These are phyloP conservation scores for Cyclophora punctaria DNA, from an alignment of 2,888 invertebrate genomes.

Conservation along the genomic window DNA sequence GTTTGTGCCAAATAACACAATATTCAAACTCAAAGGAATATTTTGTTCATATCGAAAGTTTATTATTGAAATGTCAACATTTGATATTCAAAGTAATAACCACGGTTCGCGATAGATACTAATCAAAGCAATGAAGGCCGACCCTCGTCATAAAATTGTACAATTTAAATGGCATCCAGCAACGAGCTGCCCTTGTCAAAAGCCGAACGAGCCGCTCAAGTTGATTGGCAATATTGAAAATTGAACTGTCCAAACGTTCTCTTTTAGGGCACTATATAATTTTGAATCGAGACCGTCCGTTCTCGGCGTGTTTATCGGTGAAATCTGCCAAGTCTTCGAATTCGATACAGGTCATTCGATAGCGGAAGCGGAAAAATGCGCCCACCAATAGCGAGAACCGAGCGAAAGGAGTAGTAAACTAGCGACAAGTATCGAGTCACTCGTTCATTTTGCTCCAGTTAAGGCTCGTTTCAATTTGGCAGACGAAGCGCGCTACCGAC, in stretches of 20 bases:
- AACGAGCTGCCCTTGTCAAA: conserved; percentile 41
- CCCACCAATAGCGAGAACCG: conserved; percentile 13
- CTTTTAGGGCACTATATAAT: conserved; percentile 41
- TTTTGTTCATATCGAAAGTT: conserved; percentile 6
- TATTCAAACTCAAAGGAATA: conserved; percentile 1
- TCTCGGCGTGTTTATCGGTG: conserved; percentile 27
- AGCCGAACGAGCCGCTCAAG: conserved; percentile 37
- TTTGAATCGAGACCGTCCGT: conserved; percentile 39
- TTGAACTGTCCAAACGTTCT: conserved; percentile 50
- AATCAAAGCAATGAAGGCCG: conserved; percentile 37
- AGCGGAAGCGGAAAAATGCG: conserved; percentile 31
- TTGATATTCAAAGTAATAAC: conserved; percentile 30
- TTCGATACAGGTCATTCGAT: conserved; percentile 21
- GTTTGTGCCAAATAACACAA: conserved; percentile 4
- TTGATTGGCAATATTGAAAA: conserved; percentile 60
- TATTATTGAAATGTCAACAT: conserved; percentile 17
- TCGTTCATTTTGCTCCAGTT: conserved; percentile 51
- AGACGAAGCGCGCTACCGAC: conserved; percentile 45
- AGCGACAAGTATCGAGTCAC: conserved; percentile 38
- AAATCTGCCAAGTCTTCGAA: conserved; percentile 34
- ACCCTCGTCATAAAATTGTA: conserved; percentile 49
- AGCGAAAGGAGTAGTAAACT: conserved; percentile 24
- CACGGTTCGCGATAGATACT: conserved; percentile 25
- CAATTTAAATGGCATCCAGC: conserved; percentile 43
- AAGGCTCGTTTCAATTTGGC: conserved; percentile 61